Evolutionary conservation across 2,113 vertebrate species (phyloP).

Genomic region (Panurus biarmicus): DNA sequence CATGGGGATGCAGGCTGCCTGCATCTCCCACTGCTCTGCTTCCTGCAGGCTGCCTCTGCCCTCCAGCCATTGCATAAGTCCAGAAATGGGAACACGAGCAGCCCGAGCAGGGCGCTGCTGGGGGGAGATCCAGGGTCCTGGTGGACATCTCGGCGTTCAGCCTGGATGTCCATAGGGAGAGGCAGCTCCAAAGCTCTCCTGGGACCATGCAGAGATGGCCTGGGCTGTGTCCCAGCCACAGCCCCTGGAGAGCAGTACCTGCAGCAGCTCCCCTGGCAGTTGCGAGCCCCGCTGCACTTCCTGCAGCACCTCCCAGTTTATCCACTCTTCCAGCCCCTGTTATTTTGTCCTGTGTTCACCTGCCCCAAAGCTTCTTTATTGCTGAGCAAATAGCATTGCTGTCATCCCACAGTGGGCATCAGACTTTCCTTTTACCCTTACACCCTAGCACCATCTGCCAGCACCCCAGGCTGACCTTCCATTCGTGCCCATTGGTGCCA

Average conservation of each 20-base stretch:
- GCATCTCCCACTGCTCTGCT: not conserved
- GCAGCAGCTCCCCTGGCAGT: not conserved
- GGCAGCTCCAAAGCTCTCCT: not conserved
- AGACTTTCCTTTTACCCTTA: not conserved
- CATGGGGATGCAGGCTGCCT: not conserved
- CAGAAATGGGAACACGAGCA: not conserved
- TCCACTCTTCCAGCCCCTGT: not conserved
- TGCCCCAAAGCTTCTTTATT: not conserved
- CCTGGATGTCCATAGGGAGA: not conserved
- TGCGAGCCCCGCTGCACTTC: not conserved
- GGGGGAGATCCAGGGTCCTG: too few relatives aligned
- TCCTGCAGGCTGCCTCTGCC: not conserved
- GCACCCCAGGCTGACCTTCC: not conserved
- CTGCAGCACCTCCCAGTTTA: not conserved
- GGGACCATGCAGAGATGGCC: not conserved
- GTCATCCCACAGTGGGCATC: fast-evolving
- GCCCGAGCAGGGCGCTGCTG: not conserved
- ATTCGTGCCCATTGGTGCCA: not conserved
- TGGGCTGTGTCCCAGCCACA: not conserved
- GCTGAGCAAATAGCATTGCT: not conserved
- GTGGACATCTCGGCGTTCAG: not conserved
- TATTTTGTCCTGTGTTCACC: not conserved
- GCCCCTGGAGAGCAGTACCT: not conserved
- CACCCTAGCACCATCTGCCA: not conserved
- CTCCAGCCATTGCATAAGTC: not conserved